These are phyloP conservation scores for Spialia ferax DNA, from an alignment of 2,888 invertebrate species.

Conservation along the genomic window DNA sequence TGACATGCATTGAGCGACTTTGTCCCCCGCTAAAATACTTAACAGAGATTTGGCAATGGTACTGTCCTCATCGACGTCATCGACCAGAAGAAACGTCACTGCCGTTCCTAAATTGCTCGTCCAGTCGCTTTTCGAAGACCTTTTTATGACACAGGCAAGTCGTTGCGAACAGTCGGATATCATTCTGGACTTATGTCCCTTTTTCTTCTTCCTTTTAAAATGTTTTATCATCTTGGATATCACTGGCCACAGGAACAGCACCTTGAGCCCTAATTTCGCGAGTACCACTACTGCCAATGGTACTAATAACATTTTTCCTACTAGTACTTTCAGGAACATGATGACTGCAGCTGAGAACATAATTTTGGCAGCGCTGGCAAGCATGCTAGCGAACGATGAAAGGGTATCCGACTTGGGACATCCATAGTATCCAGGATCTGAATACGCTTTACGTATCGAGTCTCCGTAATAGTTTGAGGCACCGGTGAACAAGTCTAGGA, in stretches of 20 bases:
- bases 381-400: slow-evolving; percentile 72
- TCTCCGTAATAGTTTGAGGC: slow-evolving; percentile 72
- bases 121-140: slow-evolving; percentile 65
- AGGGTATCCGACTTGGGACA: slow-evolving; percentile 73
- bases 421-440: slow-evolving; percentile 61
- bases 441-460: slow-evolving; percentile 71
- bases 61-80: slow-evolving; percentile 73
- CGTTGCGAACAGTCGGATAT: slow-evolving; percentile 76
- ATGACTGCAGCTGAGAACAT: slow-evolving; percentile 77
- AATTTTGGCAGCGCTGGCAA: slow-evolving; percentile 80
- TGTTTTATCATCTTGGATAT: slow-evolving; percentile 77
- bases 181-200: slow-evolving; percentile 67
- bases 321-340: slow-evolving; percentile 71
- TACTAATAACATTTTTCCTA: slow-evolving; percentile 73
- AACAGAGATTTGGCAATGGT: slow-evolving; percentile 73
- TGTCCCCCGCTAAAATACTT: slow-evolving; percentile 74
- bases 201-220: slow-evolving; percentile 78
- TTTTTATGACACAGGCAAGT: slow-evolving; percentile 74
- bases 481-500: slow-evolving; percentile 73
- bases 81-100: slow-evolving; percentile 73
- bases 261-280: slow-evolving; percentile 76
- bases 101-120: slow-evolving; percentile 74
- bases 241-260: slow-evolving; percentile 77
- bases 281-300: slow-evolving; percentile 71
- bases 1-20: slow-evolving; percentile 81